Evolutionary conservation across 2,113 vertebrate genomes (phyloP).

Genomic region (Myotis brandtii): DNA sequence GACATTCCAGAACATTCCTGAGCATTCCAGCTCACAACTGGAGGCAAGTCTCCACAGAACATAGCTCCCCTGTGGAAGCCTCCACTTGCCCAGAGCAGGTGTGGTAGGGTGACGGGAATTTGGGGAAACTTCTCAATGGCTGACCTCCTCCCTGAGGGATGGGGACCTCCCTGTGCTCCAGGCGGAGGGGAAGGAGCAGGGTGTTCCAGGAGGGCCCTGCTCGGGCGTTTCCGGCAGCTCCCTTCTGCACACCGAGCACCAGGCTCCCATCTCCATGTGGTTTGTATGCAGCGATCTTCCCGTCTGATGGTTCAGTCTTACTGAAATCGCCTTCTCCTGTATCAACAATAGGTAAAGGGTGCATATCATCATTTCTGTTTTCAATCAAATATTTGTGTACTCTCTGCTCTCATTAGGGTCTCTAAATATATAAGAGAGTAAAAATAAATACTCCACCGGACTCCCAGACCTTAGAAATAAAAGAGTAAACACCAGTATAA

Average conservation of each 20-base stretch:
- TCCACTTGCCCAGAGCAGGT: not conserved
- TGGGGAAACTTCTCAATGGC: not conserved
- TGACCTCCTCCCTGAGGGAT: not conserved
- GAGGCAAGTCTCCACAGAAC: not conserved
- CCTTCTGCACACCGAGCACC: not conserved
- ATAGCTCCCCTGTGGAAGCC: not conserved
- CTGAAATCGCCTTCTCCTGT: conserved; percentile 46
- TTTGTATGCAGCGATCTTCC: not conserved
- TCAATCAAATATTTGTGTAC: conserved; percentile 57
- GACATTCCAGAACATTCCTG: conserved; percentile 52
- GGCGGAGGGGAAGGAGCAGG: not conserved
- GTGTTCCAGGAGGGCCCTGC: not conserved
- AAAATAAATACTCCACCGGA: conserved; percentile 39
- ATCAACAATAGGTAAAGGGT: conserved; percentile 11
- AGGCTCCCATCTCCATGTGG: not conserved
- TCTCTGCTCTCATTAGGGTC: conserved; percentile 54
- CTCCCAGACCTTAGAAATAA: not conserved
- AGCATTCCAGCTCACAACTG: not conserved
- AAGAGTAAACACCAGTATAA: conserved; percentile 44
- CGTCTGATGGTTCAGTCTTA: conserved; percentile 35
- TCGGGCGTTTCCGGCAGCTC: conserved; percentile 22
- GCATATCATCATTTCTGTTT: conserved; percentile 58
- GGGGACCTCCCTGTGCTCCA: not conserved
- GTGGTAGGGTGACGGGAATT: not conserved
- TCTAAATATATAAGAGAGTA: conserved; percentile 50